Evolutionary conservation across 2,797 vertebrate genomes (phyloP), one percentile per base, ranked within the genome.

Genomic region (Agapornis canus): DNA sequence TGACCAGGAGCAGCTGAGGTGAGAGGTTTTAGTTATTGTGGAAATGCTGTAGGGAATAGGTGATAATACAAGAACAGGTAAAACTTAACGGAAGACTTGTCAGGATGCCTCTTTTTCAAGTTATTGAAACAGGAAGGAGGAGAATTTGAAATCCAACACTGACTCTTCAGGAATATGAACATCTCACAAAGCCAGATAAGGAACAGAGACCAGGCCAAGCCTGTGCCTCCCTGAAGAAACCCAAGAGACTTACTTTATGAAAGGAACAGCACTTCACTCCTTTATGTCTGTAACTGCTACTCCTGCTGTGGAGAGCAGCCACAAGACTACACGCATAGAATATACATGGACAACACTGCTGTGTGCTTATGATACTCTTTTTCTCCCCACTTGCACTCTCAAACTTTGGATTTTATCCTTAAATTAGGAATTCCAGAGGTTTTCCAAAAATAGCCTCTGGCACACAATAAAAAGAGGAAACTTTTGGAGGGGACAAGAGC

Each of bases 241-340:
- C 65, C 78, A 27, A 48, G 42, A 60, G 49, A 75, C 40, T 51
- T 60, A 26, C 66, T 80, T 75, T 17, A n/a, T 9, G 45, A 87
- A 52, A 63, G 31, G 56, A 90, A 32, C 45, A 68, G 49, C 68
- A 68, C 59, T 93, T 71, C 5, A 61, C 20, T 42, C 48, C n/a
- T 83, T 15, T 61, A 59, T 56, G 48, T 45, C 69, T 56, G 42
- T 19, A 15, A 68, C 32, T 26, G 6, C 32, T 48, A 27, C 2
- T 35, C 18, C 71, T 56, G 42, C 80, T 71, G 37, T 4, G 26
- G 40, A 35, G 52, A 86, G 72, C 39, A 32, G 52, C 48, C 57
- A 45, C 12, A 10, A n/a, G 73, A 47, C 29, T 21, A 42, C 21
- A 56, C 0, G 0, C 1, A 1, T 64, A 39, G 43, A 85, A 69